Percentiles rank a stretch among this genome's conserved stretches.
phyloP scores from a whole-genome alignment of 2,113 vertebrate genomes.

The Nothocercus julius region DNA sequence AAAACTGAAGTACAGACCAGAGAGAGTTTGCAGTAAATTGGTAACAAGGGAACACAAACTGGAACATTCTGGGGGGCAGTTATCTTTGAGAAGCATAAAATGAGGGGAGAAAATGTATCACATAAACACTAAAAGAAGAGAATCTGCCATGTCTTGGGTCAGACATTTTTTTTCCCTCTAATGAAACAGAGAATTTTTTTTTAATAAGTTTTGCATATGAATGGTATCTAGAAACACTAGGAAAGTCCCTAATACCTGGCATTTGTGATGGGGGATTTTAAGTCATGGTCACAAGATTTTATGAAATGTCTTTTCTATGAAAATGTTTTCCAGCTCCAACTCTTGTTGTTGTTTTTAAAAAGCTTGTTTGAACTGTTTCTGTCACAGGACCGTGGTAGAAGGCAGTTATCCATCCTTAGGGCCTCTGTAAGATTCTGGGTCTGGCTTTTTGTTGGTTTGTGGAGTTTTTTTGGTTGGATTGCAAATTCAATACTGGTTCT shows the following conservation, averaged over 20 bases:
- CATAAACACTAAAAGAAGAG: neutral
- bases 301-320: neutral
- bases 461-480: neutral
- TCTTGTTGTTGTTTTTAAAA: neutral
- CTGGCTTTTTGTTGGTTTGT: too few relatives aligned
- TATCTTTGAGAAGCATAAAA: neutral
- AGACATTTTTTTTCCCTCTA: neutral
- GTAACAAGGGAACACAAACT: neutral
- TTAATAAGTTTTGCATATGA: neutral
- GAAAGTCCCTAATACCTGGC: conserved; percentile 52
- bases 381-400: neutral
- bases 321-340: conserved; percentile 34
- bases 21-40: neutral
- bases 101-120: neutral
- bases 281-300: conserved; percentile 28
- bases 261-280: conserved; percentile 48
- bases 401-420: neutral
- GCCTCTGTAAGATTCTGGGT: neutral
- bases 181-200: conserved; percentile 1
- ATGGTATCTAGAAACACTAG: conserved; percentile 39
- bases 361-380: neutral
- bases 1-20: neutral
- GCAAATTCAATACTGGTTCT: neutral
- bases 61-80: neutral
- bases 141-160: neutral